Percentiles rank a stretch among this genome's conserved stretches.
Conservation (phyloP, 2,797 vertebrate genomes). For the Leucoraja ocellata region DNA sequence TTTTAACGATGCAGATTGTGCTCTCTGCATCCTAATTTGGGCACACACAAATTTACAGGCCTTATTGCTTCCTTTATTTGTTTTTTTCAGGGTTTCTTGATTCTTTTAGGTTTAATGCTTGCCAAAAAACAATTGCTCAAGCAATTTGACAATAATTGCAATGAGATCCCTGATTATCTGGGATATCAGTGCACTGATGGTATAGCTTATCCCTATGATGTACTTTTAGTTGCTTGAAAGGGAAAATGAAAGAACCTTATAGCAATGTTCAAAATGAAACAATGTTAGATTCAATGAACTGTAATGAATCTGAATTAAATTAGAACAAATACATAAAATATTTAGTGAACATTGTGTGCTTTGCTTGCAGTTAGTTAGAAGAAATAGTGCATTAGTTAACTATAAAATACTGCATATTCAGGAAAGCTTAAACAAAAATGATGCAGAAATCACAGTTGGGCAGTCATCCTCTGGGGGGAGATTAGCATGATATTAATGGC, state of each 20-base stretch:
- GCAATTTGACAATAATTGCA: not conserved
- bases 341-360: not conserved
- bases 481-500: not conserved
- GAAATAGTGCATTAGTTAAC: not conserved
- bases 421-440: not conserved
- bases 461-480: not conserved
- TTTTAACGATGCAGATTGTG: not conserved
- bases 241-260: not conserved
- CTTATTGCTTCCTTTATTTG: not conserved
- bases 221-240: not conserved
- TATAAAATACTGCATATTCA: not conserved
- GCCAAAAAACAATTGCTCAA: not conserved
- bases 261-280: not conserved
- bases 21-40: not conserved
- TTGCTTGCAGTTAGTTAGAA: not conserved
- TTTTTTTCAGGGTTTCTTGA: not conserved
- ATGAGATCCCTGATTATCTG: not conserved
- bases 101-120: not conserved
- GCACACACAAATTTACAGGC: not conserved
- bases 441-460: not conserved
- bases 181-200: not conserved
- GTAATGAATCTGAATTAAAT: not conserved
- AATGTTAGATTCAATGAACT: not conserved
- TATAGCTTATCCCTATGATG: not conserved
- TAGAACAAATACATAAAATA: slow-evolving; percentile 13